phyloP scores from a whole-genome alignment of 2,113 vertebrate species.

The Pseudopipra pipra region DNA sequence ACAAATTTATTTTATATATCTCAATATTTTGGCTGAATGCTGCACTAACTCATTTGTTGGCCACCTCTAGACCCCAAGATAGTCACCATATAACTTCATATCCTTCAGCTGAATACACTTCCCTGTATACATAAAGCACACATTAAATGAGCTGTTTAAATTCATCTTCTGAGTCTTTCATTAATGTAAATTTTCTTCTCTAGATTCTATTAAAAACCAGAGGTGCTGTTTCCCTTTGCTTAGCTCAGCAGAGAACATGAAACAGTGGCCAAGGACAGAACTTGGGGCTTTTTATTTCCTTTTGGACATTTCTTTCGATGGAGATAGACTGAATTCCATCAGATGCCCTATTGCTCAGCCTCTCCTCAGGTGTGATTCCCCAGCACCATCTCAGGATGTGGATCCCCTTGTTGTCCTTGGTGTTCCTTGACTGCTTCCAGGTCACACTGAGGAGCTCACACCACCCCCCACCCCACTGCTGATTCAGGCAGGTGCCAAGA shows the following conservation, averaged over 20 bases:
- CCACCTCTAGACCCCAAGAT: not conserved
- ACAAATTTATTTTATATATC: not conserved
- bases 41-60: not conserved
- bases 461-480: not conserved
- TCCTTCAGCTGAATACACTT: not conserved
- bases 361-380: not conserved
- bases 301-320: not conserved
- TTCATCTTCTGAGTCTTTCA: not conserved
- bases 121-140: not conserved
- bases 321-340: not conserved
- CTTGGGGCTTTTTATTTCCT: not conserved
- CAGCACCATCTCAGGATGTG: not conserved
- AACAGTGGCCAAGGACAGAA: not conserved
- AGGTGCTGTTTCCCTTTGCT: not conserved
- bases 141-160: not conserved
- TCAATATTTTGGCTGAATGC: not conserved
- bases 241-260: not conserved
- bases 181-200: not conserved
- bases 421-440: not conserved
- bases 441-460: not conserved
- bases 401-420: not conserved
- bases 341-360: not conserved
- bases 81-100: not conserved
- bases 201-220: too few relatives aligned
- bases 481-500: not conserved